Evolutionary conservation across 2,888 invertebrate species (phyloP).

Genomic region (Philonicus albiceps): DNA sequence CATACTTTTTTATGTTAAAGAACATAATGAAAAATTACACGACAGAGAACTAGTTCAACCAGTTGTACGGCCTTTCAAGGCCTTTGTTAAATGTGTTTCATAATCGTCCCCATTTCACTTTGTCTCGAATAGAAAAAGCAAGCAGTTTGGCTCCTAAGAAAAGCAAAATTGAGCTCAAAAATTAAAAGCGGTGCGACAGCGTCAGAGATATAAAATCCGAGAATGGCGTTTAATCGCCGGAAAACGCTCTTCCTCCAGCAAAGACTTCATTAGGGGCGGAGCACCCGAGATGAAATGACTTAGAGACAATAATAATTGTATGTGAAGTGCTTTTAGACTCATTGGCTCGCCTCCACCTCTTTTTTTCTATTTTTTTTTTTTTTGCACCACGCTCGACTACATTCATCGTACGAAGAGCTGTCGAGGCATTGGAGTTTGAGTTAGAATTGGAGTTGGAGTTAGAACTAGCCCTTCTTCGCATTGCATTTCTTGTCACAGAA

Average conservation of each 20-base stretch:
- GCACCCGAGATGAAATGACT: slow-evolving; percentile 12
- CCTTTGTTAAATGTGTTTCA: not conserved
- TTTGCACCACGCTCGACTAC: not conserved
- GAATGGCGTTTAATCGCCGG: not conserved
- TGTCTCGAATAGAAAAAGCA: not conserved
- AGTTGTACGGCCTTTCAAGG: not conserved
- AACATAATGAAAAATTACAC: not conserved
- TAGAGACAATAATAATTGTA: slow-evolving; percentile 26
- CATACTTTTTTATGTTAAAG: not conserved
- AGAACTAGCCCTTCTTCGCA: not conserved
- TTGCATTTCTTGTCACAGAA: not conserved
- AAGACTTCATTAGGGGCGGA: not conserved
- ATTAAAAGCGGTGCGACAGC: not conserved
- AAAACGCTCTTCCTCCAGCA: not conserved
- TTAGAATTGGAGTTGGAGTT: not conserved
- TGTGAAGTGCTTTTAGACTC: slow-evolving; percentile 27
- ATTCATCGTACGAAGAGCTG: not conserved
- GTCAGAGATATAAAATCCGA: not conserved
- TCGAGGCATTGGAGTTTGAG: not conserved
- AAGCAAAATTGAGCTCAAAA: not conserved
- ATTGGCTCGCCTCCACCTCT: not conserved
- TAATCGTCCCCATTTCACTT: not conserved
- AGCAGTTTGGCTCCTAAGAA: not conserved
- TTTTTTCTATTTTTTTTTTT: too few species aligned
- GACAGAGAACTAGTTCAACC: not conserved